These are phyloP conservation scores for Melanophora roralis DNA, from an alignment of 2,888 invertebrate species.

Conservation along the genomic window DNA sequence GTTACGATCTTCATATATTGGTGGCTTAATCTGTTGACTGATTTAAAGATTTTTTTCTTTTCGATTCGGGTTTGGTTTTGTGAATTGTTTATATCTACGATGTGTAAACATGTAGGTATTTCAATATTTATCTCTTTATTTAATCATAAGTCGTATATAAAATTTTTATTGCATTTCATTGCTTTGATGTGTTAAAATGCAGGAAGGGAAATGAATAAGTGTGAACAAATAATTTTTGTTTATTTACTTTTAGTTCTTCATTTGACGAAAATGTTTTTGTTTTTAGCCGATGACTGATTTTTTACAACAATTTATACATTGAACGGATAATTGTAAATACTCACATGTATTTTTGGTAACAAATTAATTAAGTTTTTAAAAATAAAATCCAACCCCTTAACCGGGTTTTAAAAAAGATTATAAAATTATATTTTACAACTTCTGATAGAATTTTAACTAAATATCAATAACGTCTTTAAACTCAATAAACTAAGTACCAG, in stretches of 20 bases:
- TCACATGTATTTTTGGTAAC: too few species aligned
- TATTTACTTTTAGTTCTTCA: neutral
- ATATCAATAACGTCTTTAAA: constrained; percentile 37
- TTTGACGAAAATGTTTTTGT: constrained; percentile 1
- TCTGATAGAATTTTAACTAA: neutral
- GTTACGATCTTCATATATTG: constrained; percentile 20
- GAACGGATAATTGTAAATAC: constrained; percentile 1
- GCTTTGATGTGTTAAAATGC: constrained; percentile 36
- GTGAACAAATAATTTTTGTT: constrained; percentile 37
- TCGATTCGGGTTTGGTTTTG: neutral
- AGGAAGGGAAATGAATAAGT: constrained; percentile 47
- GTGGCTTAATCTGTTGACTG: constrained; percentile 39
- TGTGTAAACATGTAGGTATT: neutral
- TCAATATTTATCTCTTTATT: constrained; percentile 45
- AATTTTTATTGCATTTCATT: constrained; percentile 57
- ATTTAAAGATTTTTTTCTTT: constrained; percentile 30
- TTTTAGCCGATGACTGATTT: constrained; percentile 18
- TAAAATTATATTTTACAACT: neutral
- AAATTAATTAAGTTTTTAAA: constrained; percentile 30
- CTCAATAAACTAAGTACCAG: constrained; percentile 39
- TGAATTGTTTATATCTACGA: neutral
- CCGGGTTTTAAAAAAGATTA: constrained; percentile 10
- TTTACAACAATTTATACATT: neutral
- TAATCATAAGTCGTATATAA: constrained; percentile 56
- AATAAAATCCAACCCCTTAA: constrained; percentile 44